phyloP scores from a whole-genome alignment of 2,113 vertebrate species.

The Mastomys natalensis region DNA sequence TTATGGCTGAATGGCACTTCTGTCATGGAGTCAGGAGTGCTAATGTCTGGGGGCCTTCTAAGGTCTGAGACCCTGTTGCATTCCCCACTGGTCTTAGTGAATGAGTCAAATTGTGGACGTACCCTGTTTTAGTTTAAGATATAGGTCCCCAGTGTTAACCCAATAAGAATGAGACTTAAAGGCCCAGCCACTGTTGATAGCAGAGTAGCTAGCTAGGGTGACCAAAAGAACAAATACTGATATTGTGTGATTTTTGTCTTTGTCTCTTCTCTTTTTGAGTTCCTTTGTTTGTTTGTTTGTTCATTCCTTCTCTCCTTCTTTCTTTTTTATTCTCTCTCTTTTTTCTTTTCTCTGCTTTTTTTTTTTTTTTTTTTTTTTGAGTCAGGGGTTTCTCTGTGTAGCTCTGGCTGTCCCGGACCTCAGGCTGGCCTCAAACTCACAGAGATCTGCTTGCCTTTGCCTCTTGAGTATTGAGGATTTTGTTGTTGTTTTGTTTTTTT shows the following conservation, averaged over 20 bases:
- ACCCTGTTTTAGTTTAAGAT: neutral
- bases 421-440: neutral
- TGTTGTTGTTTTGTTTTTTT: neutral
- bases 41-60: neutral
- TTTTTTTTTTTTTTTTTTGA: neutral
- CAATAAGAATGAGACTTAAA: neutral
- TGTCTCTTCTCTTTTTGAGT: neutral
- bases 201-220: neutral
- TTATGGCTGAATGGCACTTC: neutral
- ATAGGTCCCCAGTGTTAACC: neutral
- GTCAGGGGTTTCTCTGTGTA: neutral
- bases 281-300: too few relatives aligned
- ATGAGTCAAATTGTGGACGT: neutral
- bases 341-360: rapidly evolving
- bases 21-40: neutral
- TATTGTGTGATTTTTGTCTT: neutral
- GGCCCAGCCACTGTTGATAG: neutral
- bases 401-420: neutral
- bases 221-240: neutral
- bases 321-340: rapidly evolving
- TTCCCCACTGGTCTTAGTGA: neutral
- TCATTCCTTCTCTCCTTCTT: neutral
- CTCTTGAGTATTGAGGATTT: neutral
- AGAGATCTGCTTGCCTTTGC: neutral
- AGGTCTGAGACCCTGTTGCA: neutral